phyloP scores from a whole-genome alignment of 30 jellyfish, hydroid and myxozoan species.

The Turritopsis rubra region DNA sequence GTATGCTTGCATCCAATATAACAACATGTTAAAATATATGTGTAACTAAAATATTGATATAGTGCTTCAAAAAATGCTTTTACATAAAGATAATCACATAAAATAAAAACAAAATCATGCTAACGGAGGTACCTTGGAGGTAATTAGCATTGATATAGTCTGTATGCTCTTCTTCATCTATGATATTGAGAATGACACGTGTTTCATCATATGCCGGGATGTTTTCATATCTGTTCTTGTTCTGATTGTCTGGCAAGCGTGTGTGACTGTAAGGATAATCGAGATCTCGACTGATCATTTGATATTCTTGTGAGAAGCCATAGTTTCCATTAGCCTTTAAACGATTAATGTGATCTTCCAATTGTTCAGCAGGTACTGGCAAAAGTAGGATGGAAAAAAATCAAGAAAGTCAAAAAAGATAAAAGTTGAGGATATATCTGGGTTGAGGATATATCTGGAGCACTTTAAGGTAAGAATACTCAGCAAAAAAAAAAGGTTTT shows the following conservation, averaged over 20 bases:
- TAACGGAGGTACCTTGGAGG: slow-evolving; percentile 49
- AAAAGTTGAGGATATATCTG: too few species aligned
- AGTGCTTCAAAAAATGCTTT: too few species aligned
- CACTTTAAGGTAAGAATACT: too few species aligned
- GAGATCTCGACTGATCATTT: slow-evolving; percentile 50
- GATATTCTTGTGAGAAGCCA: slow-evolving; percentile 84
- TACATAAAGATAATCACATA: too few species aligned
- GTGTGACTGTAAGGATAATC: slow-evolving; percentile 45
- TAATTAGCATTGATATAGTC: slow-evolving; percentile 83
- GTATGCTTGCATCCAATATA: too few species aligned
- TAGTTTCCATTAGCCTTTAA: slow-evolving; percentile 61
- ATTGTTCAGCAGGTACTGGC: slow-evolving; percentile 46
- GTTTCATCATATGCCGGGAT: slow-evolving; percentile 86
- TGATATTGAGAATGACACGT: slow-evolving; percentile 38
- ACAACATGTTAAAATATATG: too few species aligned
- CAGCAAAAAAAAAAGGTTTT: too few species aligned
- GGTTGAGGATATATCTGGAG: too few species aligned
- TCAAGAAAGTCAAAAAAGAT: background rate
- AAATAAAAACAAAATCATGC: too few species aligned
- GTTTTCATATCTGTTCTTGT: slow-evolving; percentile 60
- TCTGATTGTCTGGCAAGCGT: slow-evolving; percentile 37
- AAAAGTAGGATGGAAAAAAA: slow-evolving; percentile 50
- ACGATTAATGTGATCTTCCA: slow-evolving; percentile 59
- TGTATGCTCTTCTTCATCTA: slow-evolving; percentile 46
- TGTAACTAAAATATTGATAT: too few species aligned